Conservation (phyloP, 2,113 vertebrate genomes). For the Ictalurus furcatus region DNA sequence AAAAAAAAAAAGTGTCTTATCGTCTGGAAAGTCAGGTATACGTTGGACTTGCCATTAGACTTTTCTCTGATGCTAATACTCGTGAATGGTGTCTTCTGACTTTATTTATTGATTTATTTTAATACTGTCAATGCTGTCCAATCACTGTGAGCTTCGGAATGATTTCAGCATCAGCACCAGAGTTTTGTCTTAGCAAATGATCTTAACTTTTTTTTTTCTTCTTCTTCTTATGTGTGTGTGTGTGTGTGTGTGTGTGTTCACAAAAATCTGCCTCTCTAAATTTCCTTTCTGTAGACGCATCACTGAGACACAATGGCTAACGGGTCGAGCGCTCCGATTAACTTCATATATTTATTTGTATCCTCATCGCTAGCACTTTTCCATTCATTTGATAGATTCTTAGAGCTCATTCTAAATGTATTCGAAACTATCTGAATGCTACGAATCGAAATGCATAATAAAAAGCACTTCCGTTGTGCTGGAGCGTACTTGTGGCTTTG, state of each 20-base stretch:
- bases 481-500: neutral
- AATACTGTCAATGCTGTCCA: conserved; percentile 45
- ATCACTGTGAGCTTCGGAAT: conserved; percentile 51
- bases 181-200: neutral
- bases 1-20: neutral
- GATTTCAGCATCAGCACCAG: conserved; percentile 31
- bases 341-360: conserved; percentile 22
- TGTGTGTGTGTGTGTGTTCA: neutral
- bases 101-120: neutral
- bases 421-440: conserved; percentile 51
- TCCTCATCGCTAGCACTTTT: conserved; percentile 32
- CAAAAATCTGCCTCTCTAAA: conserved; percentile 1
- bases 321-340: neutral
- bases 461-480: conserved; percentile 29
- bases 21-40: neutral
- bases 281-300: conserved; percentile 12
- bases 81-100: conserved; percentile 17
- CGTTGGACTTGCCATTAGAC: neutral
- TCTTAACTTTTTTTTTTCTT: neutral
- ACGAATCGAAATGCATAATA: conserved; percentile 42
- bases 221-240: neutral
- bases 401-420: conserved; percentile 42
- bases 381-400: conserved; percentile 11
- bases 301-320: conserved; percentile 23
- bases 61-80: conserved; percentile 17